Base-by-base conservation (phyloP, 2,113 vertebrate genomes). In the Nesogale talazaci region DNA sequence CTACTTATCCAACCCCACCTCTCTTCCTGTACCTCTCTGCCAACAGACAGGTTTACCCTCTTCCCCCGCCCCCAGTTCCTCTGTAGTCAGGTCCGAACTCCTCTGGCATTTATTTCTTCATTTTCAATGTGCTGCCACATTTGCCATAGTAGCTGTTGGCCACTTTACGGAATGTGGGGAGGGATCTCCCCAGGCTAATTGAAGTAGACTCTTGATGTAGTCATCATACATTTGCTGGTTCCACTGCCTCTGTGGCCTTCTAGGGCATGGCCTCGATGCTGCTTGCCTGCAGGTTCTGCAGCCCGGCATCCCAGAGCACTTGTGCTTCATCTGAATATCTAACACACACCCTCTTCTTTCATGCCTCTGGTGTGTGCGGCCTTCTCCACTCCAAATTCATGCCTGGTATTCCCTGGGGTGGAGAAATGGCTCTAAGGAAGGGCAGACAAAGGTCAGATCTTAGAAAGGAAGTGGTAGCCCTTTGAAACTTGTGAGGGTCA, bases 401-500 rank as follows among this genome's bases (percentile, higher is more conserved):
- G 5, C 0, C 3, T 29, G 72, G 46, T 3, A 27, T 29, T 74
- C 86, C 86, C 27, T 4, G 10, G 79, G 91, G 34, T 27, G 34
- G 76, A 23, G 42, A 63, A 56, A 22, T 63, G 29, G 61, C 83
- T 90, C 67, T 6, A 10, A 92, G 83, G 70, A 86, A 25, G 72
- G 56, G 29, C 42, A 88, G 40, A 16, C 86, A 87, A 79, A 90
- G 84, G 81, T 89, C 91, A 81, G 77, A 34, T 10, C 78, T 86
- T 22, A 86, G 84, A 89, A 72, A 86, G 83, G 72, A 90, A 77
- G 84, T 2, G 25, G 40, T 11, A 15, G 31, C 61, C 65, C 91
- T 92, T 90, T 82, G 74, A 87, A 88, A 80, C 74, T 5, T 4
- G 9, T 61, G 69, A 94, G 80, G 80, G 59, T 84, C 84, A 56